Evolutionary conservation across 2,797 vertebrate genomes (phyloP), one percentile per base, ranked within the genome.

Genomic region (Myoxocephalus aenaeus): DNA sequence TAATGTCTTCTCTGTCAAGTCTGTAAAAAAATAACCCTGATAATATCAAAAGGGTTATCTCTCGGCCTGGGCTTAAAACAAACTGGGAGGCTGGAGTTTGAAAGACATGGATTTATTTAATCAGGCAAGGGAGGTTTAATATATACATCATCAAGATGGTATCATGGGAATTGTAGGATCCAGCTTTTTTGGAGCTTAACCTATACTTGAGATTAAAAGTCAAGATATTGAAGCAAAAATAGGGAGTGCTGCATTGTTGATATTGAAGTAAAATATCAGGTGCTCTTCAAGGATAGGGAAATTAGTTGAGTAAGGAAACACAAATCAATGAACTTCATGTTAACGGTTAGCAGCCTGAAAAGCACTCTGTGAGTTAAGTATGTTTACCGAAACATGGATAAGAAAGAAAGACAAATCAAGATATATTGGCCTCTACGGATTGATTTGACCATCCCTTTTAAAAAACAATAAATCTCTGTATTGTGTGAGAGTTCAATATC

Each of bases 91-190:
- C 18, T 13, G 29, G 56, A 72, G 17, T n/a, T 44, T 61, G 46
- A 74, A 74, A 56, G 36, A 54, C 8, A 13, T 50, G 20, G 44
- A 42, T 3, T 44, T 48, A 9, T 71, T 38, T 59, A 34, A 7
- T 9, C 20, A 53, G 20, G 11, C 18, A 68, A 5, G 17, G 25
- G 36, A 29, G 5, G 57, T 57, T 18, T 22, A 53, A 69, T 77
- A 3, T 70, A 62, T 34, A 36, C 7, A 13, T 36, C 51, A 20
- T 54, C 40, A 38, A 44, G 38, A 59, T 65, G 54, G 54, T 27
- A 59, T 68, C 25, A 13, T 32, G 20, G 50, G 42, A 76, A 22
- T 51, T 56, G 40, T 50, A 54, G 34, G n/a, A 70, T 61, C 17
- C 34, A 64, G 20, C 15, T 66, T 36, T 44, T 53, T 27, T 14